phyloP scores from a whole-genome alignment of 2,113 vertebrate genomes.

The Polyodon spathula region DNA sequence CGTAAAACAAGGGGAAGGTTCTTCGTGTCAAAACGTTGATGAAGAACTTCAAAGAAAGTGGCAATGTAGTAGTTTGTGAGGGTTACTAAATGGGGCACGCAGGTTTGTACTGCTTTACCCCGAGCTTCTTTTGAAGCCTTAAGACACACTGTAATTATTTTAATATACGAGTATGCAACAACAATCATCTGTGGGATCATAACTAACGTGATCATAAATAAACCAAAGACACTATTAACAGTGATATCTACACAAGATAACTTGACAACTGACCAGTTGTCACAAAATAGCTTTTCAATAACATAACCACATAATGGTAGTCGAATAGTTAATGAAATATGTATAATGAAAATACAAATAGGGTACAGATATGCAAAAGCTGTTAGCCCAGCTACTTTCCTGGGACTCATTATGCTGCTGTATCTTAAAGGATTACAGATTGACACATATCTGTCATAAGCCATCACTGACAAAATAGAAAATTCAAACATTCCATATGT shows the following conservation, averaged over 20 bases:
- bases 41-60: constrained; percentile 1
- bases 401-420: too few species aligned
- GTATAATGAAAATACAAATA: too few species aligned
- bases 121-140: too few species aligned
- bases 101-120: too few species aligned
- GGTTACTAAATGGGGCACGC: too few species aligned
- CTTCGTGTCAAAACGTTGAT: background rate
- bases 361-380: too few species aligned
- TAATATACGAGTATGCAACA: too few species aligned
- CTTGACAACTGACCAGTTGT: constrained; percentile 14
- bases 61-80: constrained; percentile 2
- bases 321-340: too few species aligned
- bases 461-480: constrained; percentile 18
- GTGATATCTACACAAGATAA: constrained; percentile 22
- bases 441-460: constrained; percentile 9
- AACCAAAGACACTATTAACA: background rate
- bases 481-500: constrained; percentile 18
- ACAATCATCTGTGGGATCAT: background rate
- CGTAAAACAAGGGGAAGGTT: background rate
- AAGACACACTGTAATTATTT: too few species aligned
- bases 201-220: constrained; percentile 1
- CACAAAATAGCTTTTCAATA: constrained; percentile 29
- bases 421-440: too few species aligned
- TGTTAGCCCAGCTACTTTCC: too few species aligned
- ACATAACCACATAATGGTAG: background rate